Base-by-base conservation (phyloP, 2,797 vertebrate genomes). In the Botia almorhae region DNA sequence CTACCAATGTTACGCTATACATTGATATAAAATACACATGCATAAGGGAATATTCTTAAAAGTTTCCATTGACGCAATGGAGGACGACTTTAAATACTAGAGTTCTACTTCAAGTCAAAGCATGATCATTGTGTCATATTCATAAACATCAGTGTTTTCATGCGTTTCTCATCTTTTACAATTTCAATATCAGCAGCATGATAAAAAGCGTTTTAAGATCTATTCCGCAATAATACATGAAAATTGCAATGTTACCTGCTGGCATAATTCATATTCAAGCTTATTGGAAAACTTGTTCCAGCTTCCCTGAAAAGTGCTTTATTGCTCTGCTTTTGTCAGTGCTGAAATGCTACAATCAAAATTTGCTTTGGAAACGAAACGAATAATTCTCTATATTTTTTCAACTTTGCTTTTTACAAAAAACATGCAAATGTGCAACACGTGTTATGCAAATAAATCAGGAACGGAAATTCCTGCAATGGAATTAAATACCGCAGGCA, bases 1-100 rank as follows among this genome's bases (percentile, higher is more conserved):
- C 16, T 36, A 76, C 51, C 29, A 12, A 46, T 56, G 43, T 73
- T 80, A 16, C 16, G 3, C 65, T 63, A 69, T 53, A 81, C 16
- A 50, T 26, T 72, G 50, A 83, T 14, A 82, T 81, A 21, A 70
- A 69, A 75, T 63, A 64, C 82, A 82, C 85, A 84, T 84, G 77
- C 82, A 69, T 63, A 69, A 74, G 43, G 72, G 51, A 73, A 69
- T 82, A 77, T 50, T 53, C 23, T 17, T 39, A 48, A 43, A 12
- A 72, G 48, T 75, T 78, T 71, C 65, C 65, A 81, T 69, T 83
- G 79, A 73, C 39, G 14, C 78, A 69, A 75, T 73, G 75, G 64
- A 78, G 29, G 26, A 50, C 65, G 12, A 26, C 68, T 68, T 65
- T 75, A 69, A 81, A 36, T 39, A 46, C 56, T 13, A 36, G n/a